Base-by-base conservation (phyloP, 1,140 invertebrate genomes). In the Cydia splendana region DNA sequence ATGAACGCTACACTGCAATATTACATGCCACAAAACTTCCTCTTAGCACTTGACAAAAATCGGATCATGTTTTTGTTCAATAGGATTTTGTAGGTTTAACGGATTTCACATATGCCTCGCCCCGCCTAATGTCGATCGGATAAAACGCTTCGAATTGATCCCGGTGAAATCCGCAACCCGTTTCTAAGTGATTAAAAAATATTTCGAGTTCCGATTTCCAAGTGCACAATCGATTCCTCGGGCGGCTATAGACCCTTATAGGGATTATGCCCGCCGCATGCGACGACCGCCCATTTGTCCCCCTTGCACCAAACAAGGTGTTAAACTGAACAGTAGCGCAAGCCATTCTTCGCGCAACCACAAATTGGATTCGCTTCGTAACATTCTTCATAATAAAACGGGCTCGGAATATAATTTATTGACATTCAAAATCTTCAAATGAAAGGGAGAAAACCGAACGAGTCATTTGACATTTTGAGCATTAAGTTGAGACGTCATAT, bases 51-150 rank as follows among this genome's bases (percentile, higher is more conserved):
- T 80, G 82, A 87, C 84, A 85, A 88, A 48, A 87, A 89, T 82
- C 78, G 85, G 84, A 87, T 85, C 83, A 86, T 87, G 81, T 84
- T 86, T 84, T 84, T 83, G 82, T 86, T 83, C 80, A 77, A 89
- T 86, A 81, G 86, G 88, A 87, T 89, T 90, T 89, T 85, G 82
- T 80, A 83, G 88, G 85, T 81, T 91, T 91, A 89, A 80, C 81
- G 83, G 84, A 88, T 87, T 88, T 87, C 86, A 89, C 87, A 84
- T 88, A 82, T 85, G 80, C 81, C 78, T 78, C 75, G 78, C 81
- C 78, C 79, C 65, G 79, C 45, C 15, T 79, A 84, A 82, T 77
- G 57, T 38, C 45, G 76, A 67, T 79, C 71, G 77, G 78, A 71
- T 71, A 71, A 71, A 71, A 71, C 67, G 34, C 15, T 71, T 18